Conservation (phyloP, 2,888 invertebrate genomes). For the Parnassius orleans region DNA sequence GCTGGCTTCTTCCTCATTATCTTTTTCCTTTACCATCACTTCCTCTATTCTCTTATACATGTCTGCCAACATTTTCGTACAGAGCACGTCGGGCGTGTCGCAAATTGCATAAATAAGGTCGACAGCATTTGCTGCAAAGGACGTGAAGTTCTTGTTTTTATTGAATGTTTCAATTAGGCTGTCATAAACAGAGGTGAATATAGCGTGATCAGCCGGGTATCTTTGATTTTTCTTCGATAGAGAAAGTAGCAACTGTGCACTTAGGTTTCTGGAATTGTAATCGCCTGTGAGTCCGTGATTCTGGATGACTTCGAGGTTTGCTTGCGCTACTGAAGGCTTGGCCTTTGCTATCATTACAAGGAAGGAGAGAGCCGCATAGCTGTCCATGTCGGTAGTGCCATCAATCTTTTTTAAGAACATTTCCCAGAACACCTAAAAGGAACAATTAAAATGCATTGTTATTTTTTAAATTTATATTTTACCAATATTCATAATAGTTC, state of each 20-base stretch:
- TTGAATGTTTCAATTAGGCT: constrained; percentile 72
- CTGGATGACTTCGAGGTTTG: constrained; percentile 88
- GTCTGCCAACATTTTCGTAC: constrained; percentile 70
- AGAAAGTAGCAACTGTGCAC: constrained; percentile 60
- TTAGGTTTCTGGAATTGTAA: constrained; percentile 59
- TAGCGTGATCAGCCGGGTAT: constrained; percentile 61
- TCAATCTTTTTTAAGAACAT: constrained; percentile 88
- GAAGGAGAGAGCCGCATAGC: constrained; percentile 87
- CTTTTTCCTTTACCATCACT: constrained; percentile 53
- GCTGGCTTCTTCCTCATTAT: constrained; percentile 55
- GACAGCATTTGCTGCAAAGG: constrained; percentile 73
- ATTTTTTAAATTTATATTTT: no score
- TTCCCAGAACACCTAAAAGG: constrained; percentile 88
- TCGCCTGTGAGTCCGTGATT: constrained; percentile 85
- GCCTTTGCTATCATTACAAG: constrained; percentile 86
- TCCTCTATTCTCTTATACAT: constrained; percentile 71
- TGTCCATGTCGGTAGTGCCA: constrained; percentile 85
- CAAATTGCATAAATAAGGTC: constrained; percentile 80
- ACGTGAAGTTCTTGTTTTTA: constrained; percentile 70
- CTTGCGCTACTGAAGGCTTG: constrained; percentile 81
- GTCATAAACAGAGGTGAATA: constrained; percentile 59
- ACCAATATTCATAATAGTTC: no score
- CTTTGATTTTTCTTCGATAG: constrained; percentile 61
- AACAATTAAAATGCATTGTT: no score
- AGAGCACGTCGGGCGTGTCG: constrained; percentile 78